Conservation (phyloP, 2,888 invertebrate genomes). For the Sarcophaga subvicina region DNA sequence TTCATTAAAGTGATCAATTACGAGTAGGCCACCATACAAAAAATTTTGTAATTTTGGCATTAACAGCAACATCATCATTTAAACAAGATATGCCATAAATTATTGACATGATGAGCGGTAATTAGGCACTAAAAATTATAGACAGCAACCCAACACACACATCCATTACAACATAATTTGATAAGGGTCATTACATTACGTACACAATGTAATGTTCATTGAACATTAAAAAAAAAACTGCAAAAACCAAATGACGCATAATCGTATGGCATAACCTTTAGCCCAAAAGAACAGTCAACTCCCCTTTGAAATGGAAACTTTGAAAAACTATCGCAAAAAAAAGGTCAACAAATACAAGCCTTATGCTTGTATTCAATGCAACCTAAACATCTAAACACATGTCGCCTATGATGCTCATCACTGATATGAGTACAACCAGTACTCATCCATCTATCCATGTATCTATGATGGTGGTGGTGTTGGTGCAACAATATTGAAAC, state of each 20-base stretch:
- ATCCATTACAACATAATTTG: constrained; percentile 54
- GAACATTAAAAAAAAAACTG: constrained; percentile 44
- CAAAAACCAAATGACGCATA: constrained; percentile 61
- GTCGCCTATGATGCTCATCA: constrained; percentile 35
- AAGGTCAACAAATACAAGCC: constrained; percentile 41
- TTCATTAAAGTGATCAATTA: no score
- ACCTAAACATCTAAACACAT: constrained; percentile 59
- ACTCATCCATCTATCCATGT: background rate
- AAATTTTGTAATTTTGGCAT: background rate
- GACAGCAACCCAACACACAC: background rate
- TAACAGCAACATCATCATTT: background rate
- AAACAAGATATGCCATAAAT: background rate
- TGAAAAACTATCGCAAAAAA: constrained; percentile 58
- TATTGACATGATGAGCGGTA: constrained; percentile 43
- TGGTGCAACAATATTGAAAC: background rate
- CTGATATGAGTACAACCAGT: background rate
- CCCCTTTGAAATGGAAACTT: constrained; percentile 2
- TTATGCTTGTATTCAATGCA: constrained; percentile 20
- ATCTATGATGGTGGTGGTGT: background rate
- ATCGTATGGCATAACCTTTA: constrained; percentile 27
- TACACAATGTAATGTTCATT: background rate
- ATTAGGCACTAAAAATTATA: background rate
- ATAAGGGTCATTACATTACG: constrained; percentile 54
- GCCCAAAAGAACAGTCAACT: constrained; percentile 22
- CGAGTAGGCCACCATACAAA: no score